Percentiles rank a stretch among this genome's conserved stretches.
Evolutionary conservation across 1,140 invertebrate genomes (phyloP).

Genomic region (Penaeus chinensis): DNA sequence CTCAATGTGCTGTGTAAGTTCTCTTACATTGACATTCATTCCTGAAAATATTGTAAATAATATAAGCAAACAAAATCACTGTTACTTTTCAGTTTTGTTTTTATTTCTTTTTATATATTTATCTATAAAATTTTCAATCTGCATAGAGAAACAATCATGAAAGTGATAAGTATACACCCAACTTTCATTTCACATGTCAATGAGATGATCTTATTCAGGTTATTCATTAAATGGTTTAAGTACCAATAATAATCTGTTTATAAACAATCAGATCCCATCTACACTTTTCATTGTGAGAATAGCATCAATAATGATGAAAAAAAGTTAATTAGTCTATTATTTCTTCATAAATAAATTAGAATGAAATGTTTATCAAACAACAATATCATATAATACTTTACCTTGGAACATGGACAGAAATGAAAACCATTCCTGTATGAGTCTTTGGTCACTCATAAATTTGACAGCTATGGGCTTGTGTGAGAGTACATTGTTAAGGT

Average conservation of each 20-base stretch:
- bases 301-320: too few relatives aligned
- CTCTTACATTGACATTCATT: conserved; percentile 95
- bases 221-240: too few relatives aligned
- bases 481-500: conserved; percentile 96
- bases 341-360: too few relatives aligned
- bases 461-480: conserved; percentile 89
- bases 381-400: conserved; percentile 66
- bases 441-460: conserved; percentile 86
- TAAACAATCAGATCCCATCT: too few relatives aligned
- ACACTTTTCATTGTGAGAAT: too few relatives aligned
- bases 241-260: too few relatives aligned
- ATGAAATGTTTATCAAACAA: neutral
- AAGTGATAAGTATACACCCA: too few relatives aligned
- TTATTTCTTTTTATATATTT: neutral
- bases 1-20: conserved; percentile 91
- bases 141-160: too few relatives aligned
- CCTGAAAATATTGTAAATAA: conserved; percentile 71
- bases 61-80: conserved; percentile 13
- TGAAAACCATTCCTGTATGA: conserved; percentile 94
- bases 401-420: conserved; percentile 95
- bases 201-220: too few relatives aligned
- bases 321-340: too few relatives aligned
- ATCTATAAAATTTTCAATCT: too few relatives aligned
- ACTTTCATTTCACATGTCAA: too few relatives aligned
- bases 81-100: neutral